These are phyloP conservation scores for Idaea dimidiata DNA, from an alignment of 2,888 invertebrate genomes.

Conservation along the genomic window DNA sequence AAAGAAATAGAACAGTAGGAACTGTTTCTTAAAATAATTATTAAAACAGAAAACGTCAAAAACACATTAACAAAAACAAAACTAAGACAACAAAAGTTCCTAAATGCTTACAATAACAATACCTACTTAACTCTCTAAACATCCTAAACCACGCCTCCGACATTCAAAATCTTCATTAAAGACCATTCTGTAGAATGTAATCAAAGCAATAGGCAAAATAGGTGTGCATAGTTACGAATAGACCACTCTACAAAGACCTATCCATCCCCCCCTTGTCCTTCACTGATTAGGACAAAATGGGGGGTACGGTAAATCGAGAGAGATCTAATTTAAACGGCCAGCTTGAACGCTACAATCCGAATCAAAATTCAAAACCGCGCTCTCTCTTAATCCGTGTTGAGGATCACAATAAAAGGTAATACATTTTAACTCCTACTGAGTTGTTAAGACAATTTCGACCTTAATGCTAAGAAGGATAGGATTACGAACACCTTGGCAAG, in stretches of 20 bases:
- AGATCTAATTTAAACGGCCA: slow-evolving; percentile 68
- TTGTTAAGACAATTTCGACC: slow-evolving; percentile 47
- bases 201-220: slow-evolving; percentile 75
- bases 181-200: slow-evolving; percentile 70
- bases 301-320: slow-evolving; percentile 57
- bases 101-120: slow-evolving; percentile 39
- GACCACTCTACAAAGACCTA: slow-evolving; percentile 47
- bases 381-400: slow-evolving; percentile 80
- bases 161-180: slow-evolving; percentile 74
- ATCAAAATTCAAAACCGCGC: slow-evolving; percentile 82
- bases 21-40: slow-evolving; percentile 18
- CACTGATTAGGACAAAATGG: slow-evolving; percentile 44
- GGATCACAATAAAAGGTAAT: slow-evolving; percentile 82
- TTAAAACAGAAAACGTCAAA: slow-evolving; percentile 1
- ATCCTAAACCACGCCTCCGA: slow-evolving; percentile 55
- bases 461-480: slow-evolving; percentile 46
- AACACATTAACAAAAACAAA: slow-evolving; percentile 11
- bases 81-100: slow-evolving; percentile 17
- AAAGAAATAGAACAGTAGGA: neutral
- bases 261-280: slow-evolving; percentile 33
- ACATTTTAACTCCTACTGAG: slow-evolving; percentile 70
- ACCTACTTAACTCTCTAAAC: slow-evolving; percentile 54
- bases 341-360: slow-evolving; percentile 70
- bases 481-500: slow-evolving; percentile 47
- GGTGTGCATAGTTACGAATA: slow-evolving; percentile 69